Conservation (phyloP, 2,113 vertebrate species). For the Turnix velox region DNA sequence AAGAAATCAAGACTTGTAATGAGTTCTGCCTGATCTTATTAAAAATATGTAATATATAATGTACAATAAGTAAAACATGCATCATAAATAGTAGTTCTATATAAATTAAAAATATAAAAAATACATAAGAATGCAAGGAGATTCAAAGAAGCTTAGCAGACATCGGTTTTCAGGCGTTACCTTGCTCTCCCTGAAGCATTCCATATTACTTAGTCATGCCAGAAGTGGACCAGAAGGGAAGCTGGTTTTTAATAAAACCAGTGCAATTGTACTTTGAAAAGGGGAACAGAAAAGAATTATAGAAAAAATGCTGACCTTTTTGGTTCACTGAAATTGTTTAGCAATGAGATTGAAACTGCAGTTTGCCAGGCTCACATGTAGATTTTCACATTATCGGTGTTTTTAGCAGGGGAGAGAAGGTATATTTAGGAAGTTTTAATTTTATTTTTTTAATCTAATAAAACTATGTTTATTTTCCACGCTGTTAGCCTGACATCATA, state of each 20-base stretch:
- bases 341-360: neutral
- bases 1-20: no score
- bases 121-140: neutral
- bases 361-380: neutral
- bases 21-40: neutral
- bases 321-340: neutral
- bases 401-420: neutral
- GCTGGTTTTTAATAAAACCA: neutral
- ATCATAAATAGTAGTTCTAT: neutral
- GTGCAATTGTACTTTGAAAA: neutral
- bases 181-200: neutral
- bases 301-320: neutral
- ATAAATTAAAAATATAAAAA: neutral
- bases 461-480: neutral
- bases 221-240: neutral
- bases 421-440: neutral
- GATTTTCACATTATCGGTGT: neutral
- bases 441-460: neutral
- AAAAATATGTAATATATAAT: neutral
- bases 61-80: neutral
- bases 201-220: neutral
- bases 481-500: neutral
- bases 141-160: neutral
- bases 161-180: neutral
- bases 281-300: neutral